Percentiles rank a stretch among this genome's conserved stretches.
Conservation (phyloP, 2,797 vertebrate species). For the Melanogrammus aeglefinus region DNA sequence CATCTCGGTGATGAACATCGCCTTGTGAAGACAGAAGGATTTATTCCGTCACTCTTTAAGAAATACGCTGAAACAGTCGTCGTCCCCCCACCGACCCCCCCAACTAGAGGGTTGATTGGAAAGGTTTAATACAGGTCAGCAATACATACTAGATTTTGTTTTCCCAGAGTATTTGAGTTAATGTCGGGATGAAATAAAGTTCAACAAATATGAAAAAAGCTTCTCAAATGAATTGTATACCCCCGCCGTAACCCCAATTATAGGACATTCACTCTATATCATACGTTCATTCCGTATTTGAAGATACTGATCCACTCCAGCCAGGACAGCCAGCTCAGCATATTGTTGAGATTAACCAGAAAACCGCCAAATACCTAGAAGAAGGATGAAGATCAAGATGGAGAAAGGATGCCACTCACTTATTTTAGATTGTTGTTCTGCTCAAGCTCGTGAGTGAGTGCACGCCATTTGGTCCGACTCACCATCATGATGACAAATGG, state of each 20-base stretch:
- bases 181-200: no score
- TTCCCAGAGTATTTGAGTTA: no score
- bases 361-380: conserved; percentile 78
- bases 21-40: conserved; percentile 57
- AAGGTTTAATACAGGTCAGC: no score
- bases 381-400: not conserved
- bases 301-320: conserved; percentile 81
- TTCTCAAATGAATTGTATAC: no score
- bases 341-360: conserved; percentile 77
- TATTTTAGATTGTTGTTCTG: not conserved
- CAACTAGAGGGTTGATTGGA: no score
- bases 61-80: not conserved
- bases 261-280: conserved; percentile 14
- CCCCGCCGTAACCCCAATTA: not conserved
- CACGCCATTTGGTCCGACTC: conserved; percentile 11
- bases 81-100: not conserved
- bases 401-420: not conserved
- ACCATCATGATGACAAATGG: conserved; percentile 85
- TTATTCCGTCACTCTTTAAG: not conserved
- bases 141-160: no score
- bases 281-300: conserved; percentile 76
- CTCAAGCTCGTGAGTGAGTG: not conserved
- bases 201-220: no score
- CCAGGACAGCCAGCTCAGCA: conserved; percentile 81
- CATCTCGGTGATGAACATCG: conserved; percentile 75